Base-by-base conservation (phyloP, 2,113 vertebrate species). In the Odobenus rosmarus region DNA sequence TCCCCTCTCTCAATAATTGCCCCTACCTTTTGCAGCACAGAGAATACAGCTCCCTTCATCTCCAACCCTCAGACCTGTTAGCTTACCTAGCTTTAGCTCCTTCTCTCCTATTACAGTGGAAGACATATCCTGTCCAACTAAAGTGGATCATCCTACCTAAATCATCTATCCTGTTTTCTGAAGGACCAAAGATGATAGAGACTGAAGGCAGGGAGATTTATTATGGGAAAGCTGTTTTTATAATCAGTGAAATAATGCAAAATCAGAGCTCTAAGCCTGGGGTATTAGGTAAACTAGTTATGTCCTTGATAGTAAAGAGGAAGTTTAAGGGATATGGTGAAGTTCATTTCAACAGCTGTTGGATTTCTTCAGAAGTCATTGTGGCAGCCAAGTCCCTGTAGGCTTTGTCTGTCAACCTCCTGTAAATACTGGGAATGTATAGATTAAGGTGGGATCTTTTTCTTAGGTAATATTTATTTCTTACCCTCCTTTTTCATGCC, bases 401-500 rank as follows among this genome's bases (percentile, higher is more conserved):
- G 80, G 18, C 31, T 61, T 86, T 81, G 39, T 51, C 39, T 31
- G 39, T 94, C 81, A 61, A 1, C 69, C 36, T 88, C 33, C 6
- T 92, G 5, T 97, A 67, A 64, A 53, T 69, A 42, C 39, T 49
- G 31, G 62, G 19, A 21, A 69, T 12, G 6, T 76, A 33, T 13
- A 72, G 16, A 64, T 6, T 62, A 53, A 85, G 36, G 26, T 33
- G 72, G 84, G 18, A 16, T 8, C 7, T 71, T 95, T 93, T 74
- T n/a, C 57, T 92, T n/a, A 96, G 59, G 16, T 84, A 74, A 7
- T 46, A 85, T 95, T 82, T 79, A n/a, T 71, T 91, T 93, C 39
- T 57, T 83, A 42, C 1, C n/a, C 61, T 2, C 5, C 10, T 36
- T 71, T 90, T 59, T 42, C 33, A n/a, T 76, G 23, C 15, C 42